Evolutionary conservation across 1,140 invertebrate species (phyloP).

Genomic region (Lineus longissimus): DNA sequence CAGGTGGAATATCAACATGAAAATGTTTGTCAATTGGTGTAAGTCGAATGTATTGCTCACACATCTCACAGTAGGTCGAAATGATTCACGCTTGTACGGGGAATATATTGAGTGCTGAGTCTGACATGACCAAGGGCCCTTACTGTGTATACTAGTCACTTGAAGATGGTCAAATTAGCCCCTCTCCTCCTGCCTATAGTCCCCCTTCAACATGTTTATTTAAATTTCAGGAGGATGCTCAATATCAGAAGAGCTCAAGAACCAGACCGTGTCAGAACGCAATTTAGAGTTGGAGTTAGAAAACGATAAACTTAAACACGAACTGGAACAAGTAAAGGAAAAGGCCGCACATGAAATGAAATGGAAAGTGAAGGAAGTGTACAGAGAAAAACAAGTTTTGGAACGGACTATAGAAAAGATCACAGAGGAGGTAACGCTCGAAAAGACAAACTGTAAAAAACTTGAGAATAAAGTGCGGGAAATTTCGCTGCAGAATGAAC

Average conservation of each 20-base stretch:
- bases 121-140: too few species aligned
- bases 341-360: not conserved
- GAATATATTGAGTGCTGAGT: too few species aligned
- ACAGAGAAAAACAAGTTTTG: not conserved
- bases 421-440: not conserved
- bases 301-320: not conserved
- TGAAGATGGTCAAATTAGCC: too few species aligned
- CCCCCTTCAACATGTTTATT: not conserved
- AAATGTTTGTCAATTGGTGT: too few species aligned
- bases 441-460: not conserved
- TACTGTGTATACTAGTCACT: too few species aligned
- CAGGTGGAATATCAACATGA: too few species aligned
- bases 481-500: not conserved
- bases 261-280: not conserved
- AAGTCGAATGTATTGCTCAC: too few species aligned
- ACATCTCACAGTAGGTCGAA: too few species aligned
- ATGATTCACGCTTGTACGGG: too few species aligned
- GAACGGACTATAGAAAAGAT: not conserved
- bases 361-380: not conserved
- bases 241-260: not conserved
- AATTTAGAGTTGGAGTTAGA: not conserved
- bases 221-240: conserved; percentile 4
- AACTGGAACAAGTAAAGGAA: not conserved
- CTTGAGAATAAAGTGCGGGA: not conserved
- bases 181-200: too few species aligned